Conservation (phyloP, 2,113 vertebrate genomes). For the Cyprichromis sp. region DNA sequence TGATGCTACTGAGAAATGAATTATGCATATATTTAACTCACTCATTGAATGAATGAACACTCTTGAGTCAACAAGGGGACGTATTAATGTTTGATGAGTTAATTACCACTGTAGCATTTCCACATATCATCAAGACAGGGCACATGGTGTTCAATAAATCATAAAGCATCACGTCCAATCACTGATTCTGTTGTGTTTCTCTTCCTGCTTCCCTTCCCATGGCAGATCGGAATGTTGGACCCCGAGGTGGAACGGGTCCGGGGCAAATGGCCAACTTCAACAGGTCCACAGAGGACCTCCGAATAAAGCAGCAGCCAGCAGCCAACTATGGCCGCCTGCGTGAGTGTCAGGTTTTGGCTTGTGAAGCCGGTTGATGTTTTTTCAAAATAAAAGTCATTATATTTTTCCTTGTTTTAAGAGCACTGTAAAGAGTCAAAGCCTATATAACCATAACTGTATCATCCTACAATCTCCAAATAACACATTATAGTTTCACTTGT, state of each 20-base stretch:
- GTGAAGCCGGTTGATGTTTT: background rate
- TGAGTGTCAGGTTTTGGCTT: constrained; percentile 67
- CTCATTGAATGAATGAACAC: background rate
- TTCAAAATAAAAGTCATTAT: background rate
- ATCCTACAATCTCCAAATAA: background rate
- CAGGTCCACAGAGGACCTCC: constrained; percentile 86
- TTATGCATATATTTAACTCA: background rate
- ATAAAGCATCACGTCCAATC: background rate
- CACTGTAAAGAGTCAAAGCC: background rate
- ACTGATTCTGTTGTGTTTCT: background rate
- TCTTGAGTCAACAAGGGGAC: constrained; percentile 8
- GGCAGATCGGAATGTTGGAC: constrained; percentile 73
- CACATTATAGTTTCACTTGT: background rate
- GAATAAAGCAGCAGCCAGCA: constrained; percentile 74
- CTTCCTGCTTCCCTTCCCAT: background rate
- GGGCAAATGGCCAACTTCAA: constrained; percentile 62
- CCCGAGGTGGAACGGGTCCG: constrained; percentile 47
- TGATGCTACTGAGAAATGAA: background rate
- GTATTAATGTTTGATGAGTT: constrained; percentile 53
- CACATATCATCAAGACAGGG: constrained; percentile 7
- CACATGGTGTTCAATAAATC: background rate
- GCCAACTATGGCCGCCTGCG: constrained; percentile 81
- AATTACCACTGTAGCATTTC: constrained; percentile 28
- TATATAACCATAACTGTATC: background rate
- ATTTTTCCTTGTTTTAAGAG: background rate